phyloP scores from a whole-genome alignment of 2,113 vertebrate species.

The Sylvicapra grimmia region DNA sequence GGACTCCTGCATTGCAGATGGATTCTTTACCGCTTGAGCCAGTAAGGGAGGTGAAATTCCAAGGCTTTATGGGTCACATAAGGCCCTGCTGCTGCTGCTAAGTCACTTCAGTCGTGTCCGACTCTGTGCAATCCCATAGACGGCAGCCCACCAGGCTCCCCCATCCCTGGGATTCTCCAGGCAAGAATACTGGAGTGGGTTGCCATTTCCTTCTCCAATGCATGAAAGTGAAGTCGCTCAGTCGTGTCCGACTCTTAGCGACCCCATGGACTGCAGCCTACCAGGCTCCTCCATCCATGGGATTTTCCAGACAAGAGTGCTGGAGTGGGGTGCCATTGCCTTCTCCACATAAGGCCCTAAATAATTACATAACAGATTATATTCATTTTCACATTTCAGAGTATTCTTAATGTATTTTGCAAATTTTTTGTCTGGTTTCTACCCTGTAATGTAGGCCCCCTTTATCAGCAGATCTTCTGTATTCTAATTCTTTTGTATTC shows the following conservation, averaged over 20 bases:
- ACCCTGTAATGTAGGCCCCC: background rate
- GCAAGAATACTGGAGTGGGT: too few relatives aligned
- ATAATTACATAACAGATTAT: background rate
- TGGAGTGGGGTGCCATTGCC: too few relatives aligned
- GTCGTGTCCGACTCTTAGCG: too few relatives aligned
- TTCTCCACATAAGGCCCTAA: background rate
- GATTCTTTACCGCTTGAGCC: background rate
- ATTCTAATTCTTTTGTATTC: background rate
- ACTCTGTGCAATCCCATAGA: too few relatives aligned
- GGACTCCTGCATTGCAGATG: background rate
- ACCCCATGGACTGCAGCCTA: too few relatives aligned
- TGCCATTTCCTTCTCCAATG: too few relatives aligned
- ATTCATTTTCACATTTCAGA: background rate
- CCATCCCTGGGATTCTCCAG: too few relatives aligned
- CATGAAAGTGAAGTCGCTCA: too few relatives aligned
- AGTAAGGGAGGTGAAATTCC: background rate
- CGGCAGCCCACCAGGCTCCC: too few relatives aligned
- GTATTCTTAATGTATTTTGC: background rate
- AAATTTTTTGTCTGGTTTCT: background rate
- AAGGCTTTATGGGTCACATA: background rate
- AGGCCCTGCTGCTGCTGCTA: background rate
- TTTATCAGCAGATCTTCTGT: background rate
- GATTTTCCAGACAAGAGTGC: too few relatives aligned
- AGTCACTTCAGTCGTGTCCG: too few relatives aligned
- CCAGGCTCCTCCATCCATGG: too few relatives aligned